Base-by-base conservation (phyloP, 2,888 invertebrate genomes). In the Epiblema foenella region DNA sequence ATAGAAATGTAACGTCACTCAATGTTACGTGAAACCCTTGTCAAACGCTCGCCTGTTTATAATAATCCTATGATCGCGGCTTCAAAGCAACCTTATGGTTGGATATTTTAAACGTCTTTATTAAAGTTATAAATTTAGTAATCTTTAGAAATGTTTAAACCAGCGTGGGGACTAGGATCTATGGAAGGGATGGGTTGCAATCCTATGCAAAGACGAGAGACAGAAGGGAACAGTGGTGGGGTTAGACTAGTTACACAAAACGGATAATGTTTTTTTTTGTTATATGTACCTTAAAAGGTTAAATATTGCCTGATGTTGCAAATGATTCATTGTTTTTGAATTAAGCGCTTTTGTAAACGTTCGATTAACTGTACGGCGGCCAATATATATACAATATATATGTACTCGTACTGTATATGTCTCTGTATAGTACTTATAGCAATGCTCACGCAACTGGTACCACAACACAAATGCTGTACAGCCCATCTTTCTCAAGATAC, bases 11-110 rank as follows among this genome's bases (percentile, higher is more conserved):
- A 42, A 66, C 65, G 52, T 70, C 59, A 66, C 20, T 37, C n/a
- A 20, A 17, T n/a, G 54, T 70, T 66, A 66, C 46, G 18, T 58
- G 72, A 71, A 71, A 71, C 69, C 56, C 59, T 39, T 71, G 74
- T 75, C 71, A 70, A 70, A 65, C 51, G 85, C 88, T 15, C 37
- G 9, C 51, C 57, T 63, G 18, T 64, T 54, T 46, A 69, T 37
- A 57, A 54, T 42, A 46, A 51, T 52, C 17, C 12, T 68, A 20
- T 17, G 33, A 20, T 24, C 17, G 17, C 33, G 33, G 46, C 56
- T 56, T 49, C 42, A 60, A 54, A 18, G 33, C 24, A 18, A 39
- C 20, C 39, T 64, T 52, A 11, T 3, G 60, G 29, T 62, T 62
- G 33, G 12, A 17, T 46, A 33, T 42, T 60, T 46, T 18, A 54